phyloP scores from a whole-genome alignment of 2,888 invertebrate genomes.

The Drosophila paramelanica region DNA sequence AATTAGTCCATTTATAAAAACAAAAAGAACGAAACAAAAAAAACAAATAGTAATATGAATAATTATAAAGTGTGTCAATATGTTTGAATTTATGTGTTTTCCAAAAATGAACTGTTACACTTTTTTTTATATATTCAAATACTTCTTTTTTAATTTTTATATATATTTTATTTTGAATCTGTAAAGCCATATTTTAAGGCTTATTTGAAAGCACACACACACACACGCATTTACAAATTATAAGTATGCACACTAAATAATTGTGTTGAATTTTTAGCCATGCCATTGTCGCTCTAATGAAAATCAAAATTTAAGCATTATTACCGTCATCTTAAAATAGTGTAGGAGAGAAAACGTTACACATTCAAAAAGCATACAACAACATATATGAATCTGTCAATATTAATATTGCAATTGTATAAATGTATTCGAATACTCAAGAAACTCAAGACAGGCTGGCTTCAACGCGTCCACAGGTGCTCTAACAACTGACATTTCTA shows the following conservation, averaged over 20 bases:
- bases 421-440: neutral
- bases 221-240: neutral
- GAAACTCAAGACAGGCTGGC: constrained; percentile 11
- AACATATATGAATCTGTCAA: neutral
- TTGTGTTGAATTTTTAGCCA: neutral
- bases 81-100: no score
- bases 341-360: constrained; percentile 1
- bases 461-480: constrained; percentile 19
- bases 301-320: constrained; percentile 8
- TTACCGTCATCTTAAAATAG: neutral
- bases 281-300: constrained; percentile 14
- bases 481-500: constrained; percentile 16
- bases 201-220: neutral
- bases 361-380: no score
- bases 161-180: no score
- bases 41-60: neutral
- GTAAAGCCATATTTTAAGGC: neutral
- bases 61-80: no score
- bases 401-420: constrained; percentile 5
- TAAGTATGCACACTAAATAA: neutral
- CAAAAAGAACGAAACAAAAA: neutral
- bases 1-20: no score
- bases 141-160: neutral
- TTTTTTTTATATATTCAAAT: no score
- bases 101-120: no score